These are phyloP conservation scores for Bradypodion pumilum DNA, from an alignment of 2,797 vertebrate genomes.

Conservation along the genomic window DNA sequence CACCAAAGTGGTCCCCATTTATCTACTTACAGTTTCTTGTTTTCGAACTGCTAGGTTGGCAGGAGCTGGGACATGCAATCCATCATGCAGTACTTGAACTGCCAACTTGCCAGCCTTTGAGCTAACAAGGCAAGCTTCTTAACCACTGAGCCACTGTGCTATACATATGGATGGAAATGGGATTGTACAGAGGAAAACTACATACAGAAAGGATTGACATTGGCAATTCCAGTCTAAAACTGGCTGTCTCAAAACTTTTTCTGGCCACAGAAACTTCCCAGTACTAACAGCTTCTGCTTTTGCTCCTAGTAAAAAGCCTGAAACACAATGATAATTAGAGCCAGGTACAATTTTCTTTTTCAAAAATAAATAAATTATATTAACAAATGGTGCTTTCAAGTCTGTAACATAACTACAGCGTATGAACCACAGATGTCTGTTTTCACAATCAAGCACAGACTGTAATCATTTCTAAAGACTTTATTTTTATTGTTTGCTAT, in stretches of 20 bases:
- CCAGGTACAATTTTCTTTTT: not conserved
- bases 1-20: no score
- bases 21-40: no score
- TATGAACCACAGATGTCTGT: not conserved
- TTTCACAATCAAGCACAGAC: not conserved
- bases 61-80: no score
- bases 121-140: no score
- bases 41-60: no score
- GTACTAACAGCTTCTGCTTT: not conserved
- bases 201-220: not conserved
- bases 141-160: no score
- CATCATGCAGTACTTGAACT: no score
- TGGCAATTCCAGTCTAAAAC: not conserved
- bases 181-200: not conserved
- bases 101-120: no score
- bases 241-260: not conserved
- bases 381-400: not conserved
- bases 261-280: not conserved
- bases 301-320: not conserved
- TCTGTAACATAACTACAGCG: not conserved
- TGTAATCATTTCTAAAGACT: not conserved
- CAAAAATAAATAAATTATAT: no score
- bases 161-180: not conserved
- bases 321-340: not conserved
- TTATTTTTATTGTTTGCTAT: not conserved